Percentiles rank a stretch among this genome's conserved stretches.
phyloP scores from a whole-genome alignment of 2,888 invertebrate genomes.

The Drosophila formosana region DNA sequence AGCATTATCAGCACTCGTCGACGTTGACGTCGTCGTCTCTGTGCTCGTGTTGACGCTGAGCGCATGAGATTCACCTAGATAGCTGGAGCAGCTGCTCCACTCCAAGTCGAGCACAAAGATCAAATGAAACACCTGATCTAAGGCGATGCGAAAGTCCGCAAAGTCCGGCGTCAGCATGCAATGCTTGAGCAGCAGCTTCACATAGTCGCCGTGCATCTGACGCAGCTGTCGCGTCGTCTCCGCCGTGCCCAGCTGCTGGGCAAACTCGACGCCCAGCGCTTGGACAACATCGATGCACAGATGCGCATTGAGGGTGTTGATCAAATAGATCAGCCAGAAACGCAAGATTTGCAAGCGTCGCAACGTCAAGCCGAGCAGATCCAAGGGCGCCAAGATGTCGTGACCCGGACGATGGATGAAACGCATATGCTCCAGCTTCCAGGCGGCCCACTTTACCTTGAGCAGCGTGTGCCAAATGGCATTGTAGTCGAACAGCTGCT shows the following conservation, averaged over 20 bases:
- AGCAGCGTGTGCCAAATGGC: constrained; percentile 86
- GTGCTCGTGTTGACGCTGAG: constrained; percentile 31
- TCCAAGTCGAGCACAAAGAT: constrained; percentile 82
- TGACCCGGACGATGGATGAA: constrained; percentile 73
- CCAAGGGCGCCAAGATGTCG: constrained; percentile 73
- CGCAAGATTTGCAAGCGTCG: constrained; percentile 86
- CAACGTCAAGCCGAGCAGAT: constrained; percentile 81
- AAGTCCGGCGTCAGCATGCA: constrained; percentile 77
- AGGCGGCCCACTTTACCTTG: constrained; percentile 87
- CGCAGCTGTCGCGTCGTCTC: constrained; percentile 80
- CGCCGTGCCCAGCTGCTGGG: constrained; percentile 74
- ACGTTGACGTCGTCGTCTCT: too few relatives aligned
- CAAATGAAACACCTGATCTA: constrained; percentile 83
- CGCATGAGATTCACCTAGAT: constrained; percentile 66
- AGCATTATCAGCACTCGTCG: constrained; percentile 27
- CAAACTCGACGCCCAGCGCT: constrained; percentile 79
- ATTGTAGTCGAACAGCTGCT: constrained; percentile 80
- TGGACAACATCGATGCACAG: constrained; percentile 86
- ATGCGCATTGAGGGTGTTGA: constrained; percentile 86
- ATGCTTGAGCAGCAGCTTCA: constrained; percentile 78
- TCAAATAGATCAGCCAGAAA: constrained; percentile 86
- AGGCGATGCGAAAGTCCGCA: constrained; percentile 64
- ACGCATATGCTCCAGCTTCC: constrained; percentile 86
- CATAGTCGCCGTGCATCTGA: constrained; percentile 81
- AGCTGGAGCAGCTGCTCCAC: constrained; percentile 78